Base-by-base conservation (phyloP, 2,797 vertebrate genomes). In the Arnoldichthys spilopterus region DNA sequence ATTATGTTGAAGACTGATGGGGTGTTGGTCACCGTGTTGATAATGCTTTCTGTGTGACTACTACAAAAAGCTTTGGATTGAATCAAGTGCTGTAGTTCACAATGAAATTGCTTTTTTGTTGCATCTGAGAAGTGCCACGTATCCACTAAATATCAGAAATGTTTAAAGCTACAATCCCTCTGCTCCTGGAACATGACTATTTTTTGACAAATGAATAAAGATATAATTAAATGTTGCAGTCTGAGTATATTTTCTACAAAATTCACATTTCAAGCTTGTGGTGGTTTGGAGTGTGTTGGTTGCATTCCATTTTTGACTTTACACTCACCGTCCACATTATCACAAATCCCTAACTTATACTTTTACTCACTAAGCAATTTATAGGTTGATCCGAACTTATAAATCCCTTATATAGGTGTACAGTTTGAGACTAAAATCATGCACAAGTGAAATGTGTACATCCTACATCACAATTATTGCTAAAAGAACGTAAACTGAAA, bases 191-290 rank as follows among this genome's bases (percentile, higher is more conserved):
- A 72, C 72, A 37, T 88, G 82, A 90, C 79, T 91, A 88, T 90
- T 92, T 92, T 91, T 91, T 45, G 86, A 90, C 84, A 18, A 89
- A 90, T 74, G 56, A 90, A 90, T 92, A 91, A 91, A 85, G 74
- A 67, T 75, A 54, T 79, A 81, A 77, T 84, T 84, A 53, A 78
- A 43, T 62, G 78, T 18, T 26, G 34, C 30, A 30, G 47, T 76
- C 70, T 32, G 30, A 49, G 32, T 56, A 16, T 24, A 28, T 64
- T 11, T 16, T 49, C 15, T 26, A 20, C 20, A 24, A 47, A 26
- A 49, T 47, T 18, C 7, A 47, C 3, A n/a, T 49, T 49, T 7
- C 43, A 7, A 47, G 3, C 24, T 43, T n/a, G 7, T 4, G 0
- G 30, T 20, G 34, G 18, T 63, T 30, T 62, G 34, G 6, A 18